A percentile compares a stretch with the other conserved stretches of the same genome.
Evolutionary conservation across 2,888 invertebrate genomes (phyloP).

Genomic region (Tridacna gigas): DNA sequence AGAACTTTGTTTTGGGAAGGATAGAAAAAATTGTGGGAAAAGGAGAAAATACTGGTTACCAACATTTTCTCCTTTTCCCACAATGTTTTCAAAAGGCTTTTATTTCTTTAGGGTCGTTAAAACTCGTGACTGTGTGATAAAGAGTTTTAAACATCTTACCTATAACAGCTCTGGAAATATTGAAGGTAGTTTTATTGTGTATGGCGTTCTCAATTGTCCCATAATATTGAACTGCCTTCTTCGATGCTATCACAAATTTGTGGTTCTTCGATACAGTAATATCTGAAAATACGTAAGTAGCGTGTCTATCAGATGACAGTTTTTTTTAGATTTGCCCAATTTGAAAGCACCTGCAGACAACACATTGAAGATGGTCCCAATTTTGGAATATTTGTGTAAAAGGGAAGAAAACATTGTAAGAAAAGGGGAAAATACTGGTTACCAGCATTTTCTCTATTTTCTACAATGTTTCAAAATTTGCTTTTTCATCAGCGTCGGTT

Average conservation of each 20-base stretch:
- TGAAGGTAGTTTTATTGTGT: not conserved
- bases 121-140: too few species aligned
- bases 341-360: not conserved
- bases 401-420: too few species aligned
- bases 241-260: not conserved
- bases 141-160: too few species aligned
- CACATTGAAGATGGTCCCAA: too few species aligned
- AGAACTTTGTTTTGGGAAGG: too few species aligned
- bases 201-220: not conserved
- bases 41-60: not conserved
- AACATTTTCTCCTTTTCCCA: not conserved
- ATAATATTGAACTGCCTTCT: not conserved
- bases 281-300: too few species aligned
- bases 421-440: too few species aligned
- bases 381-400: too few species aligned
- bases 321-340: not conserved
- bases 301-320: not conserved
- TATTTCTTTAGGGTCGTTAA: too few species aligned
- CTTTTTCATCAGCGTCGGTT: too few species aligned
- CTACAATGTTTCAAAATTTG: too few species aligned
- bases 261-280: not conserved
- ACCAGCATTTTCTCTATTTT: too few species aligned
- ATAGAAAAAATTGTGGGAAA: not conserved
- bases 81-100: not conserved
- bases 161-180: not conserved